Evolutionary conservation across 1,140 invertebrate species (phyloP).

Genomic region (Leptoteleia sp.): DNA sequence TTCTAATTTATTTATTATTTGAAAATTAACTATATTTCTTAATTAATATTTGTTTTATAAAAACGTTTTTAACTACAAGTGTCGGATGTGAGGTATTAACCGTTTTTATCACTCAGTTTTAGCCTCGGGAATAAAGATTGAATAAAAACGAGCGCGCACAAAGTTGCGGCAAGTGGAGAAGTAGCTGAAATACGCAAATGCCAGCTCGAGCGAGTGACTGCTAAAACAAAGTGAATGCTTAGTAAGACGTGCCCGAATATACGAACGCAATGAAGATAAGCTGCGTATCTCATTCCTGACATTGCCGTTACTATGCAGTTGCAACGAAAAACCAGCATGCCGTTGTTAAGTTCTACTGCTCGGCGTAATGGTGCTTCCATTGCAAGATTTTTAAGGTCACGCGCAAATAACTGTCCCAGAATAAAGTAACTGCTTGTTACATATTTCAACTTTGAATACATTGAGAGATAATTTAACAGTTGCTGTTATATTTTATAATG

Average conservation of each 20-base stretch:
- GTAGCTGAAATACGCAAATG: slow-evolving; percentile 49
- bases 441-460: too few species aligned
- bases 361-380: slow-evolving; percentile 34
- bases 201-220: slow-evolving; percentile 31
- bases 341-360: slow-evolving; percentile 35
- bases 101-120: neutral
- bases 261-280: slow-evolving; percentile 59
- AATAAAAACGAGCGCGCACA: slow-evolving; percentile 17
- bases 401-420: slow-evolving; percentile 1
- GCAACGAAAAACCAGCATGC: slow-evolving; percentile 15
- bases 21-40: too few species aligned
- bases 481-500: too few species aligned
- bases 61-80: neutral
- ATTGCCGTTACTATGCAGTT: slow-evolving; percentile 22
- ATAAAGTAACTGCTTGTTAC: neutral
- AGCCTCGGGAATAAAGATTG: slow-evolving; percentile 10
- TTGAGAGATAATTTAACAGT: too few species aligned
- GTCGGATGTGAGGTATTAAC: neutral
- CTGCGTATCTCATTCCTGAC: slow-evolving; percentile 42
- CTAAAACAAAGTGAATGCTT: slow-evolving; percentile 52
- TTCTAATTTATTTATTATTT: too few species aligned
- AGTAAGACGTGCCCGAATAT: slow-evolving; percentile 43
- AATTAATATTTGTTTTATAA: neutral
- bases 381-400: slow-evolving; percentile 21
- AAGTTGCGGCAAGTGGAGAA: slow-evolving; percentile 25